phyloP scores from a whole-genome alignment of 2,888 invertebrate genomes.

The Nephrotoma guestfalica region DNA sequence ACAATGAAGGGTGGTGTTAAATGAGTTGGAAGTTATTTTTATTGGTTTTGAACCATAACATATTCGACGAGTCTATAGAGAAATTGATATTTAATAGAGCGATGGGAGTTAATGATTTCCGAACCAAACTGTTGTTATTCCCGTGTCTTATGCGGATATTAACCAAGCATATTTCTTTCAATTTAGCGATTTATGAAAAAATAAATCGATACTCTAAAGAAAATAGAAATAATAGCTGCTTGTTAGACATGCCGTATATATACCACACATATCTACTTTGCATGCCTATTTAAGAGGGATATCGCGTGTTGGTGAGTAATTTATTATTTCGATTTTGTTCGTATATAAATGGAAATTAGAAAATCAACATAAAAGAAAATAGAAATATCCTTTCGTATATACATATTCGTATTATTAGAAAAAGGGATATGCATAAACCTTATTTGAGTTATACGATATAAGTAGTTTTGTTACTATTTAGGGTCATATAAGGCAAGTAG shows the following conservation, averaged over 20 bases:
- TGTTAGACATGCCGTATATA: not conserved
- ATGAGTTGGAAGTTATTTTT: slow-evolving; percentile 9
- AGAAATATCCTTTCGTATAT: not conserved
- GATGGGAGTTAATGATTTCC: not conserved
- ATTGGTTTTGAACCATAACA: not conserved
- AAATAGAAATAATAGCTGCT: too few species aligned
- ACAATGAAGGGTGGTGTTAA: slow-evolving; percentile 10
- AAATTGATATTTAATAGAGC: not conserved
- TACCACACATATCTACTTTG: not conserved
- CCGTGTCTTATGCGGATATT: not conserved
- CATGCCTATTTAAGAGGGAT: not conserved
- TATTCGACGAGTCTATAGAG: not conserved
- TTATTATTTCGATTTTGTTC: not conserved
- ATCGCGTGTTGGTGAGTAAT: not conserved
- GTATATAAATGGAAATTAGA: not conserved
- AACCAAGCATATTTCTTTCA: not conserved
- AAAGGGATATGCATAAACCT: not conserved
- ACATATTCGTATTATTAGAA: not conserved
- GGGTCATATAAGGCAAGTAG: not conserved
- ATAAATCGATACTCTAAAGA: not conserved
- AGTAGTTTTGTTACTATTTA: not conserved
- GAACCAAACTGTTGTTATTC: not conserved
- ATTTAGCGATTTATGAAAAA: not conserved
- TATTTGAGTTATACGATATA: not conserved
- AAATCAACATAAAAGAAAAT: not conserved